phyloP scores from a whole-genome alignment of 2,888 invertebrate species.

The Amblyjoppa fuscipennis region DNA sequence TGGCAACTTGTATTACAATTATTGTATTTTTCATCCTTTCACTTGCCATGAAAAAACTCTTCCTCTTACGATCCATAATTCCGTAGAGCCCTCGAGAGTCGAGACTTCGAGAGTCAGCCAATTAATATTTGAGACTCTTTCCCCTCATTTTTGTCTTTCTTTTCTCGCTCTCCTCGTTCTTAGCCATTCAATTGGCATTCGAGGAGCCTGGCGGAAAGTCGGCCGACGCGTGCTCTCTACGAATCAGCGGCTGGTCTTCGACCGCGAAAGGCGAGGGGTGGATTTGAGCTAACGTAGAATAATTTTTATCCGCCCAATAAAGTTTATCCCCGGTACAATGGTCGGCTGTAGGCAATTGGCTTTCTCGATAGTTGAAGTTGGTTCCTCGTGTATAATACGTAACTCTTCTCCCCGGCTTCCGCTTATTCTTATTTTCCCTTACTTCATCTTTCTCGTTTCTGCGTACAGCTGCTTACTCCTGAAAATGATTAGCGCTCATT shows the following conservation, averaged over 20 bases:
- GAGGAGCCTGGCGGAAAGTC: slow-evolving; percentile 19
- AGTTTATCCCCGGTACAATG: slow-evolving; percentile 70
- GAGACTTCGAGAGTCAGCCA: slow-evolving; percentile 28
- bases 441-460: slow-evolving; percentile 17
- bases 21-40: not conserved
- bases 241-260: slow-evolving; percentile 14
- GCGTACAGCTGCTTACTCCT: slow-evolving; percentile 41
- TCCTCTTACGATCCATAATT: slow-evolving; percentile 8
- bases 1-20: not conserved
- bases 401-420: slow-evolving; percentile 6
- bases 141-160: slow-evolving; percentile 28
- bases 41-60: slow-evolving; percentile 6
- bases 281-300: slow-evolving; percentile 57
- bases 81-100: slow-evolving; percentile 13
- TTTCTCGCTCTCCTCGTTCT: slow-evolving; percentile 27
- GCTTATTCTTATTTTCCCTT: slow-evolving; percentile 6
- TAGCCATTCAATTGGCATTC: slow-evolving; percentile 35
- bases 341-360: slow-evolving; percentile 68
- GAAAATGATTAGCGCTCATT: slow-evolving; percentile 65
- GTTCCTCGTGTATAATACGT: slow-evolving; percentile 34
- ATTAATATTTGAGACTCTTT: slow-evolving; percentile 69
- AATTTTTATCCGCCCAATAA: slow-evolving; percentile 73
- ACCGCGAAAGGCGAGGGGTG: slow-evolving; percentile 20
- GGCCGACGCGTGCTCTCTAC: slow-evolving; percentile 19
- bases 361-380: slow-evolving; percentile 60